Evolutionary conservation across 2,113 vertebrate genomes (phyloP).

Genomic region (Osmerus eperlanus): DNA sequence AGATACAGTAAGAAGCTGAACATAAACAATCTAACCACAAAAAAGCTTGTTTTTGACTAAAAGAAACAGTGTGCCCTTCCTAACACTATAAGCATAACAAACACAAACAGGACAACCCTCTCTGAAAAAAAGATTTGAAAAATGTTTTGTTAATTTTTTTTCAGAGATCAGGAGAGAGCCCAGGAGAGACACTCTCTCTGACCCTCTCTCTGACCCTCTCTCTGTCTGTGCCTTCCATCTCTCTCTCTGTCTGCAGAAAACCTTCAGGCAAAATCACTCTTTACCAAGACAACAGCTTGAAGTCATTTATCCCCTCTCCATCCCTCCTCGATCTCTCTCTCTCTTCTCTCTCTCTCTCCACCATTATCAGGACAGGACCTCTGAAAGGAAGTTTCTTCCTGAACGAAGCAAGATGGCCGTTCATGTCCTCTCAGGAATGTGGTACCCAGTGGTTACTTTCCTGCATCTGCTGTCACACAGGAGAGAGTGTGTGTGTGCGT

Average conservation of each 20-base stretch:
- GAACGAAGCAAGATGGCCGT: constrained; percentile 66
- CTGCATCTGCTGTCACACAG: background rate
- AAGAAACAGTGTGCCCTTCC: no score
- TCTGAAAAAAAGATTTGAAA: no score
- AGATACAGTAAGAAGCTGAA: no score
- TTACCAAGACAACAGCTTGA: constrained; percentile 66
- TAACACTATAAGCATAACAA: no score
- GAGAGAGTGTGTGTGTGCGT: no score
- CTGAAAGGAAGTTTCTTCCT: constrained; percentile 33
- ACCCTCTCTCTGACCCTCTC: background rate
- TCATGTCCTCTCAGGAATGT: constrained; percentile 36
- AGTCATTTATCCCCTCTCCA: constrained; percentile 64
- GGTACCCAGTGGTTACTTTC: constrained; percentile 48
- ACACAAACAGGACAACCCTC: no score
- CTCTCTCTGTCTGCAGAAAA: constrained; percentile 59
- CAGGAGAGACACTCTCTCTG: background rate
- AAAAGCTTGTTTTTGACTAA: no score
- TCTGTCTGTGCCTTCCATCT: background rate
- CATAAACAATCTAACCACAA: no score
- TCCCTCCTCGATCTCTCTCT: background rate
- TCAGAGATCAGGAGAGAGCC: background rate
- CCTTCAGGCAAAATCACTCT: constrained; percentile 56
- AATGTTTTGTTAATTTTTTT: no score
- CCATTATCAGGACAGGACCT: no score
- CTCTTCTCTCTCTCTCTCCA: background rate